Base-by-base conservation (phyloP, 2,888 invertebrate species). In the Pharmacophagus antenor region DNA sequence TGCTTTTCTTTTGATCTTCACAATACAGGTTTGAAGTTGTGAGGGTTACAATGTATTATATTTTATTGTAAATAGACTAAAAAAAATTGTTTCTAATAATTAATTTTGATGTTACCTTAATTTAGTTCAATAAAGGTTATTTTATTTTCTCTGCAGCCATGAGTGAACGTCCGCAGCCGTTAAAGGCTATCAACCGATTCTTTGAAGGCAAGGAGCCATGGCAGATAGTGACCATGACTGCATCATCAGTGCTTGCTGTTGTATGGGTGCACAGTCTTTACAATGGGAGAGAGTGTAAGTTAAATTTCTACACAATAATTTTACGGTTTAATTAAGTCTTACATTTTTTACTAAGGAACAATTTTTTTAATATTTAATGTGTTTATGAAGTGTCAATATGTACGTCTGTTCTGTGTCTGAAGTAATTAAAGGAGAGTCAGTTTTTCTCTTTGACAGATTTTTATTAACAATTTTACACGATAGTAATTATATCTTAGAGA, bases 221-320 rank as follows among this genome's bases (percentile, higher is more conserved):
- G 96, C 94, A 96, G 85, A 94, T 96, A 62, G 94, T 94, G 1
- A 92, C 95, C 0, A 92, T 95, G 67, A 96, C 96, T 1, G 93
- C 95, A 10, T 92, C 94, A 1, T 93, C 95, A 0, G 93, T 96
- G 1, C 84, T 96, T 1, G 89, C 94, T 0, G 72, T 93, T 10
- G 92, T 95, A 12, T 96, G 95, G 95, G 77, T 95, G 1, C 95
- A 94, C 86, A 94, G 94, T 68, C 92, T 95, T 61, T 78, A 95
- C 60, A 93, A 92, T 82, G 93, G 94, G 66, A 92, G 93, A 79
- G 95, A 95, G 80, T 91, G 95, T 95, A 85, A 92, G 93, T 53
- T 27, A 42, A 7, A 42, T 42, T 5, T 42, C 15, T 12, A 31
- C 12, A n/a, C n/a, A n/a, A n/a, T n/a, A n/a, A n/a, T n/a, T n/a